Conservation (phyloP, 1,140 invertebrate genomes). For the Lasioglossum albipes region DNA sequence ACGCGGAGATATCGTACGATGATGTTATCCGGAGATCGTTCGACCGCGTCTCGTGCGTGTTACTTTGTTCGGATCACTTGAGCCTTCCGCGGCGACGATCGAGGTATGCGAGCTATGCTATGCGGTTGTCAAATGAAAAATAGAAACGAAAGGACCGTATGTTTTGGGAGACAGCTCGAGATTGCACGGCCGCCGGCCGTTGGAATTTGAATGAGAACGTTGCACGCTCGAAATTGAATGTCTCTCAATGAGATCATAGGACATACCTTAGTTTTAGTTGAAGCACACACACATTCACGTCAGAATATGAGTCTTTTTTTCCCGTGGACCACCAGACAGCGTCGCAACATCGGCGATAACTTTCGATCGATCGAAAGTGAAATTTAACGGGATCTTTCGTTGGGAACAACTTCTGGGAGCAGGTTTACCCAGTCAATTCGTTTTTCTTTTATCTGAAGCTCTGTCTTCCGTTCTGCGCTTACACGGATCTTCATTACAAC, state of each 20-base stretch:
- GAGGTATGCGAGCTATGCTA: background rate
- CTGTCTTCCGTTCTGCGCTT: background rate
- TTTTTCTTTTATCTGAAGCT: conserved; percentile 1
- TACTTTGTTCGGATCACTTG: background rate
- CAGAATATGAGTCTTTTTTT: background rate
- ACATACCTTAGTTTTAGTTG: too few relatives aligned
- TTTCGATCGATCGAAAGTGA: conserved; percentile 48
- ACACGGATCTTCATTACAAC: background rate
- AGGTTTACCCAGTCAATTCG: conserved; percentile 33
- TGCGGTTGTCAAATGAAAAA: background rate
- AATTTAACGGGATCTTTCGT: conserved; percentile 12
- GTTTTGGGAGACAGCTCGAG: too few relatives aligned
- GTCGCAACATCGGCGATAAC: background rate
- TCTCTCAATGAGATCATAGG: too few relatives aligned
- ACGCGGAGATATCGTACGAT: background rate
- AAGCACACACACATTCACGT: too few relatives aligned
- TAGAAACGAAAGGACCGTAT: background rate
- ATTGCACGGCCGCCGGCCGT: too few relatives aligned
- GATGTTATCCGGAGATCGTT: too few relatives aligned
- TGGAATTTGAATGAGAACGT: too few relatives aligned
- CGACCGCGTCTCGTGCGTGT: background rate
- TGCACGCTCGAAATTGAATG: too few relatives aligned
- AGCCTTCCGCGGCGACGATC: background rate
- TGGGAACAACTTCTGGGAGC: conserved; percentile 6
- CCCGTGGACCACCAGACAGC: too few relatives aligned